Evolutionary conservation across 2,797 vertebrate genomes (phyloP).

Genomic region (Caiman crocodilus): DNA sequence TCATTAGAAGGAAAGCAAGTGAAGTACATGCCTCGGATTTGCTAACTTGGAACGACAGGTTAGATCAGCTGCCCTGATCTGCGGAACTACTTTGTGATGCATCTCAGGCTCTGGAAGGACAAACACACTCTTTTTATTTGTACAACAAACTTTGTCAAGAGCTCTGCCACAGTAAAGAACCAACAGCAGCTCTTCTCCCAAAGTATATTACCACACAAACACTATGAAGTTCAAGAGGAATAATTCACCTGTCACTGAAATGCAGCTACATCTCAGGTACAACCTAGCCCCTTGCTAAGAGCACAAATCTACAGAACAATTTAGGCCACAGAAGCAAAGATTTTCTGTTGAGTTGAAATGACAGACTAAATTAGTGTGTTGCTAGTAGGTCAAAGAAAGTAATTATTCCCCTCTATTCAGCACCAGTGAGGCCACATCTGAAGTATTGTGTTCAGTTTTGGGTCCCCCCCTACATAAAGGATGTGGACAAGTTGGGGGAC

Average conservation of each 20-base stretch:
- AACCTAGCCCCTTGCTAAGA: neutral
- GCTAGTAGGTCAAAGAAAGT: too few relatives aligned
- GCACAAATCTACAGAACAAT: neutral
- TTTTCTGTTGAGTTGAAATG: neutral
- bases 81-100: neutral
- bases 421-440: too few relatives aligned
- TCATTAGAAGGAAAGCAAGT: constrained; percentile 59
- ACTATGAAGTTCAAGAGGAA: neutral
- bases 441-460: too few relatives aligned
- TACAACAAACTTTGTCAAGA: neutral
- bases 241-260: neutral
- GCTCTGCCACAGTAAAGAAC: neutral
- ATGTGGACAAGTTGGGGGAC: too few relatives aligned
- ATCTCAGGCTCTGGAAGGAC: neutral
- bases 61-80: neutral
- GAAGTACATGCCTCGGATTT: constrained; percentile 24
- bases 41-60: neutral
- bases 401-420: too few relatives aligned
- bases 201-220: rapidly evolving
- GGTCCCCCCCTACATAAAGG: too few relatives aligned
- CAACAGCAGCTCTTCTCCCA: neutral
- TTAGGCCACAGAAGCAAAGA: neutral
- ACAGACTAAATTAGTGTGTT: neutral
- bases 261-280: neutral
- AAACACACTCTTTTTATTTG: neutral